Evolutionary conservation across 64 coral and sea anemone genomes (phyloP), one percentile per base, ranked within the genome.

Genomic region (Montipora foliosa): DNA sequence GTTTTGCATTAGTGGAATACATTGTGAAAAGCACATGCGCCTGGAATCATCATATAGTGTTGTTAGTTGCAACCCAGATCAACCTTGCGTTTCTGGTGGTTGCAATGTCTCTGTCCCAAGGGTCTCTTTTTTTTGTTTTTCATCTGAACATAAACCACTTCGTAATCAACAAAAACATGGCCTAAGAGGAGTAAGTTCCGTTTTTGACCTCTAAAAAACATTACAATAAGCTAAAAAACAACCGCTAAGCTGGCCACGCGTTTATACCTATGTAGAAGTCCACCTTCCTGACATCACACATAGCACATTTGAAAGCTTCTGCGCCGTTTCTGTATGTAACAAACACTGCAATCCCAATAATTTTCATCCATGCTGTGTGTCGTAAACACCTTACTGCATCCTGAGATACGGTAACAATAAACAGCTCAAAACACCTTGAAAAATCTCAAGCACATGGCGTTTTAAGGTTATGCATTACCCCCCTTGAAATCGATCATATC

Each of bases 241-340:
- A 67, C 47, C n/a, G 37, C 59, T 62, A n/a, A n/a, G 60, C 67
- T 5, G 67, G 81, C 81, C 81, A 84, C 81, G 61, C 81, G 81
- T 94, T 55, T 55, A 8, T 62, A 99, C 97, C 97, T 90, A n/a
- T 21, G 97, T 99, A 5, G 97, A 99, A 16, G 97, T 99, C 3
- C 97, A n/a, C 97, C 75, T 99, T 99, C 13, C 97, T 91, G 0
- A 99, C 97, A 89, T 99, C 97, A 88, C 97, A 99, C 97, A 99
- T 96, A 37, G 81, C 76, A 51, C 97, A 99, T 89, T 99, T 99
- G 72, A 99, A 99, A 29, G 97, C 94, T 92, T 99, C 97, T 22
- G 97, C 94, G 4, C 81, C 86, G 83, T 99, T 99, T 78, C 95
- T 94, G 70, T 99, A 99, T 2, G 97, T 99, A 76, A n/a, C 97